phyloP scores from a whole-genome alignment of 2,113 vertebrate genomes.

The Brienomyrus longianalis region DNA sequence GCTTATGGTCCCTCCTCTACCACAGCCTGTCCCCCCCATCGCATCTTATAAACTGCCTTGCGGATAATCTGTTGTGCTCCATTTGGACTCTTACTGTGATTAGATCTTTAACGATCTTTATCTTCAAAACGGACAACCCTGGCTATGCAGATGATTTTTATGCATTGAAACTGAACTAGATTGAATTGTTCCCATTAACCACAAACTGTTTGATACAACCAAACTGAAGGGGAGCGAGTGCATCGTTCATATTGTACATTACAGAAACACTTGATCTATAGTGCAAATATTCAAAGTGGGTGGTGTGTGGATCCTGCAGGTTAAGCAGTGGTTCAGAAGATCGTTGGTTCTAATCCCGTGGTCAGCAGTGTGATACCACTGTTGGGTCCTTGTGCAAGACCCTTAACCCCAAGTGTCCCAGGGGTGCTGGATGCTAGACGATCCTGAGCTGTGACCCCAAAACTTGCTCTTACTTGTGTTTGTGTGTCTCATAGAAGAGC shows the following conservation, averaged over 20 bases:
- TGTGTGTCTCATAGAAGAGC: neutral
- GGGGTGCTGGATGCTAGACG: neutral
- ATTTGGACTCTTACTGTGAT: neutral
- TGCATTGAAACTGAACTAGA: neutral
- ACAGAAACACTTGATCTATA: neutral
- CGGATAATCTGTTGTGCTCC: neutral
- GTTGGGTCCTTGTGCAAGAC: neutral
- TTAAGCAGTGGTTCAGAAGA: neutral
- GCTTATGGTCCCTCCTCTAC: neutral
- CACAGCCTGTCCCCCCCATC: neutral
- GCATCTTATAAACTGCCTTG: neutral
- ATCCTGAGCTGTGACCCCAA: neutral
- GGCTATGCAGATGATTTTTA: neutral
- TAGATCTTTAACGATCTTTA: neutral
- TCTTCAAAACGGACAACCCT: neutral
- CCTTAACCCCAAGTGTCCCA: too few species aligned
- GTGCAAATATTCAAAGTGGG: neutral
- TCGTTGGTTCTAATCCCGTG: neutral
- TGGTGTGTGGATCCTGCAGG: neutral
- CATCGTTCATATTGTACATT: neutral
- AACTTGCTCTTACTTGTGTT: neutral
- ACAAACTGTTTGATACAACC: neutral
- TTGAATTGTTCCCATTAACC: neutral
- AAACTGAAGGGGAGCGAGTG: neutral
- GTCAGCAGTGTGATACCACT: neutral